Conservation (phyloP, 1,140 invertebrate species). For the Belonocnema kinseyi region DNA sequence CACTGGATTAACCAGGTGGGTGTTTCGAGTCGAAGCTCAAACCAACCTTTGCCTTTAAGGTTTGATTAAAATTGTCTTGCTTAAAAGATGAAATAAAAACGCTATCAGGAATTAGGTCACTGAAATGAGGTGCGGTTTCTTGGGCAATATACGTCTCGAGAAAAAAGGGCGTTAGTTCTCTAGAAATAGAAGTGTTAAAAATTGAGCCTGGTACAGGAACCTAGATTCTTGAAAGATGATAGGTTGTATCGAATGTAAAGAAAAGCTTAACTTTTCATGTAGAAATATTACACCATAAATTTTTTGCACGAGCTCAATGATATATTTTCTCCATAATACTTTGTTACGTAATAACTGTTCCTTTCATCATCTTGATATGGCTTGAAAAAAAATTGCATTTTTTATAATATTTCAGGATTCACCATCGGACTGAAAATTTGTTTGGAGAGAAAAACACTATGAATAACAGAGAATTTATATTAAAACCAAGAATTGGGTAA, state of each 20-base stretch:
- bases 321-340: too few relatives aligned
- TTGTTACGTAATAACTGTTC: too few relatives aligned
- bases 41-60: slow-evolving; percentile 3
- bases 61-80: neutral
- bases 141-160: neutral
- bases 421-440: too few relatives aligned
- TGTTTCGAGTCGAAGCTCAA: neutral
- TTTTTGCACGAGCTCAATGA: neutral
- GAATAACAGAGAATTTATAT: too few relatives aligned
- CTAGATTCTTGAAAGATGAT: neutral
- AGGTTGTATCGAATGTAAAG: neutral
- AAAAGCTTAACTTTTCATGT: neutral
- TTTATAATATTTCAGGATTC: too few relatives aligned
- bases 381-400: too few relatives aligned
- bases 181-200: neutral
- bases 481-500: too few relatives aligned
- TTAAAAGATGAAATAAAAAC: neutral
- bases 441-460: too few relatives aligned
- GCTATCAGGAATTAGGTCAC: slow-evolving; percentile 5
- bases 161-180: neutral
- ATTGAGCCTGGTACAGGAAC: neutral
- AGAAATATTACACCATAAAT: neutral
- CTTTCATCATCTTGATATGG: too few relatives aligned
- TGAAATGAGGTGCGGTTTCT: neutral
- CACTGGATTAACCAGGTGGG: slow-evolving; percentile 3